Conservation (phyloP, 2,888 invertebrate species). For the Apomyelois bistriatella region DNA sequence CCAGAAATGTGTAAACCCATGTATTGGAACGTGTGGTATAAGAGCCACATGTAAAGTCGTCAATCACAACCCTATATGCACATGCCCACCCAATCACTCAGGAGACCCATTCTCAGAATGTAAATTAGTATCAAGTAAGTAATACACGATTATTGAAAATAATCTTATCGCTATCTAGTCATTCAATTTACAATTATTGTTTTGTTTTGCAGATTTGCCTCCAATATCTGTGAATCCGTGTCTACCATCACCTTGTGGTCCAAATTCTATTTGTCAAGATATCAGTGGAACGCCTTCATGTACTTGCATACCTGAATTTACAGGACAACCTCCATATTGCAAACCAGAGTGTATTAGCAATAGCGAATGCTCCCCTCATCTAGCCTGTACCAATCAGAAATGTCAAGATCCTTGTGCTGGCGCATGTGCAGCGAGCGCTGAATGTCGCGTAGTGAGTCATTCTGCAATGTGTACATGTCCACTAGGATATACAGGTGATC, state of each 20-base stretch:
- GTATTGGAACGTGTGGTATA: constrained; percentile 84
- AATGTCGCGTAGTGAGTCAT: constrained; percentile 87
- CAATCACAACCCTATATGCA: constrained; percentile 87
- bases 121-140: constrained; percentile 54
- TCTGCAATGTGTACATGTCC: constrained; percentile 89
- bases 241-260: constrained; percentile 89
- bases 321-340: constrained; percentile 87
- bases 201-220: constrained; percentile 43
- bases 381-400: constrained; percentile 87
- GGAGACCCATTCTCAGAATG: constrained; percentile 84
- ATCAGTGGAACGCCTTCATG: constrained; percentile 86
- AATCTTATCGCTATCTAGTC: background rate
- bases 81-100: constrained; percentile 82
- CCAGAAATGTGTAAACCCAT: constrained; percentile 87
- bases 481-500: constrained; percentile 82
- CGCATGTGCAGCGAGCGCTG: constrained; percentile 85
- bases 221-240: constrained; percentile 81
- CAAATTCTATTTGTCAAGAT: constrained; percentile 86
- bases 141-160: background rate
- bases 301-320: constrained; percentile 84
- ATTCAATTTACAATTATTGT: background rate
- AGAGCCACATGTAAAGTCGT: constrained; percentile 83
- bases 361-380: constrained; percentile 84
- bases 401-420: constrained; percentile 87
- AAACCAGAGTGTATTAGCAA: constrained; percentile 90